These are phyloP conservation scores for Microplitis demolitor DNA, from an alignment of 1,140 invertebrate genomes.

Conservation along the genomic window DNA sequence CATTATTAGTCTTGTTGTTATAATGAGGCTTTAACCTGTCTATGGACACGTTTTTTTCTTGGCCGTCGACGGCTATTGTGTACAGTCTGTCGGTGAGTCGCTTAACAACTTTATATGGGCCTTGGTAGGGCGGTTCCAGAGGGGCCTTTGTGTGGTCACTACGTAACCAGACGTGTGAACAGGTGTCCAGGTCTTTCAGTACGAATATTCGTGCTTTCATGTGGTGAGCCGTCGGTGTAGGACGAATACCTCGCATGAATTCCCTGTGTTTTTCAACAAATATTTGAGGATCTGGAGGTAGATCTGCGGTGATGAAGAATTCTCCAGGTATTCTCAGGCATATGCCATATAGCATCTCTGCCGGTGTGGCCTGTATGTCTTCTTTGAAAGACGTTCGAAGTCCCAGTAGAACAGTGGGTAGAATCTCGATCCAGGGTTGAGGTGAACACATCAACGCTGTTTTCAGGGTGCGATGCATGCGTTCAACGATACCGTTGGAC, in stretches of 20 bases:
- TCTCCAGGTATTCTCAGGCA: constrained; percentile 42
- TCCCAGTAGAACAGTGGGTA: constrained; percentile 28
- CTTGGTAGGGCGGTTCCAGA: constrained; percentile 24
- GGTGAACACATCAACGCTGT: constrained; percentile 29
- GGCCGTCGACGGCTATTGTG: background rate
- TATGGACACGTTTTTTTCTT: background rate
- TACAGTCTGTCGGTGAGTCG: background rate
- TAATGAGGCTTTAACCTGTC: background rate
- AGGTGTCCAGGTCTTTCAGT: constrained; percentile 17
- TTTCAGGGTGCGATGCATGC: constrained; percentile 25
- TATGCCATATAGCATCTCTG: constrained; percentile 44
- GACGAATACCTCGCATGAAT: constrained; percentile 23
- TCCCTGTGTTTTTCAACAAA: constrained; percentile 12
- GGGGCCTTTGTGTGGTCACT: constrained; percentile 20
- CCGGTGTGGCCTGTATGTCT: constrained; percentile 39
- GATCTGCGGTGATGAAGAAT: constrained; percentile 34
- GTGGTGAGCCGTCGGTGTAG: constrained; percentile 26
- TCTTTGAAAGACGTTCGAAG: constrained; percentile 30
- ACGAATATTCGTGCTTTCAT: background rate
- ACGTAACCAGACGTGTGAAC: background rate
- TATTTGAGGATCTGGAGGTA: constrained; percentile 1
- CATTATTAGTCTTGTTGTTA: too few species aligned
- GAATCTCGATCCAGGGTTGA: constrained; percentile 7
- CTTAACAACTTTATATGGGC: background rate
- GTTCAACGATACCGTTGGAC: constrained; percentile 35